phyloP scores from a whole-genome alignment of 2,797 vertebrate species.

The Aldrovandia affinis region DNA sequence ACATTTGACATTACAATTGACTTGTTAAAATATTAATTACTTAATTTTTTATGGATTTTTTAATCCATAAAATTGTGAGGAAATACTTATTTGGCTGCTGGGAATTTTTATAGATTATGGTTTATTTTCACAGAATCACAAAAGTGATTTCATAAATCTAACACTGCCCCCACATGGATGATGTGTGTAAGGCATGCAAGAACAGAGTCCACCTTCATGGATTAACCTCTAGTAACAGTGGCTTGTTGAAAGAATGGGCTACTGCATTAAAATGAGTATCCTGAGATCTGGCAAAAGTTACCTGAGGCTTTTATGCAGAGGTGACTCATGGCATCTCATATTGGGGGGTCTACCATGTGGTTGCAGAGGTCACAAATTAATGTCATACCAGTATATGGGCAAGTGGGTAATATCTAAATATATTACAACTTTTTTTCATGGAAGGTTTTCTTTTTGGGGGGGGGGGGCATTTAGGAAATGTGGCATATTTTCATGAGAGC shows the following conservation, averaged over 20 bases:
- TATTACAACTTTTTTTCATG: neutral
- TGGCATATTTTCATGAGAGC: neutral
- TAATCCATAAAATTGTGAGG: neutral
- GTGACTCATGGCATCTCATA: too few species aligned
- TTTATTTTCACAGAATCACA: neutral
- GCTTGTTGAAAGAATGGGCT: neutral
- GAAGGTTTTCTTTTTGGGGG: too few species aligned
- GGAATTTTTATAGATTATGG: neutral
- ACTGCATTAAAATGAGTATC: too few species aligned
- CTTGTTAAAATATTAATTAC: neutral
- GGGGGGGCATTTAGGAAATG: neutral
- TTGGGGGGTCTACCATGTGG: neutral
- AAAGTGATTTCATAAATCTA: neutral
- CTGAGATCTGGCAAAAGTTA: too few species aligned
- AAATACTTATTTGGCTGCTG: neutral
- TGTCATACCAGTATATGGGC: neutral
- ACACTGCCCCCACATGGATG: conserved; percentile 13
- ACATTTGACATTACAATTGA: neutral
- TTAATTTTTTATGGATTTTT: neutral
- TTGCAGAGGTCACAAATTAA: neutral
- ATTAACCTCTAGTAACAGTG: neutral
- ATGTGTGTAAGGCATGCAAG: neutral
- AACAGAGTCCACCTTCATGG: neutral
- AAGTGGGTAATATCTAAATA: neutral
- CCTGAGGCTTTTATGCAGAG: too few species aligned